These are phyloP conservation scores for Gonocerus acuteangulatus DNA, from an alignment of 2,888 invertebrate genomes.

Conservation along the genomic window DNA sequence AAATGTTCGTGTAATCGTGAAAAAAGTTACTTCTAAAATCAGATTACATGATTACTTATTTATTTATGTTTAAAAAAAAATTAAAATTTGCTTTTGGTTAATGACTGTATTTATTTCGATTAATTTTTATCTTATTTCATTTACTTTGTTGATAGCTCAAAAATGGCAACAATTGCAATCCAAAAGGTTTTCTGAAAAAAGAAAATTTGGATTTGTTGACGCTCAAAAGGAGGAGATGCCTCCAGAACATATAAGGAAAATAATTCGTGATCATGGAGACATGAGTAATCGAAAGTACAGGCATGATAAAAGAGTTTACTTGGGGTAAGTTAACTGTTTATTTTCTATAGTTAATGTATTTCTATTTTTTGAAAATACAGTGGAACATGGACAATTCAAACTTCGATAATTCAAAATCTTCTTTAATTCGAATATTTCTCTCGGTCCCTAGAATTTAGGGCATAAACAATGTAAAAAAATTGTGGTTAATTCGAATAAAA, in stretches of 20 bases:
- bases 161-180: conserved; percentile 99
- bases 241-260: conserved; percentile 97
- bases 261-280: conserved; percentile 97
- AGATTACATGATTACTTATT: no score
- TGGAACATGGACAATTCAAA: no score
- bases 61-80: no score
- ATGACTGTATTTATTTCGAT: not conserved
- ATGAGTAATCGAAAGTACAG: conserved; percentile 99
- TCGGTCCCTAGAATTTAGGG: no score
- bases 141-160: conserved; percentile 53
- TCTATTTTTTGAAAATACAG: conserved; percentile 28
- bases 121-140: not conserved
- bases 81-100: no score
- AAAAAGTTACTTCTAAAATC: no score
- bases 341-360: conserved; percentile 26
- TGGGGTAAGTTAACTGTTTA: conserved; percentile 55
- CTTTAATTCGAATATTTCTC: no score
- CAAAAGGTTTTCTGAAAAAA: conserved; percentile 96
- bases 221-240: conserved; percentile 99
- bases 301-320: conserved; percentile 96
- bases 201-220: conserved; percentile 98
- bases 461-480: no score
- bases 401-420: no score
- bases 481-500: no score
- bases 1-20: no score